These are phyloP conservation scores for Drosophila sp. DNA, from an alignment of 1,140 invertebrate genomes.

Conservation along the genomic window DNA sequence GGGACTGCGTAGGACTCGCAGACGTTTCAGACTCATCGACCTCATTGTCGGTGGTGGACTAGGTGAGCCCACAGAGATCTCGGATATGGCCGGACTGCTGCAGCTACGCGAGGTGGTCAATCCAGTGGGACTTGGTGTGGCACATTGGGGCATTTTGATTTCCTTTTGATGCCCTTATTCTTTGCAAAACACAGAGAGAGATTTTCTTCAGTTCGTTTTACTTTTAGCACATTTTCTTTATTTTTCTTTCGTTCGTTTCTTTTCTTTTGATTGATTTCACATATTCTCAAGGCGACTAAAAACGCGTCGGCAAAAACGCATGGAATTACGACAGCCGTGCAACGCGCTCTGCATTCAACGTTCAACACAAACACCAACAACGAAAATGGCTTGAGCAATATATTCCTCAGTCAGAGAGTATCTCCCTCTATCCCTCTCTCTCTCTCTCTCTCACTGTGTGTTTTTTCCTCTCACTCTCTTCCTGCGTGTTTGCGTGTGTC, in stretches of 20 bases:
- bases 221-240: slow-evolving; percentile 29
- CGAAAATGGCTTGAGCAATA: slow-evolving; percentile 46
- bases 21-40: slow-evolving; percentile 86
- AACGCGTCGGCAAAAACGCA: slow-evolving; percentile 73
- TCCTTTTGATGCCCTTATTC: neutral
- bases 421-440: slow-evolving; percentile 14
- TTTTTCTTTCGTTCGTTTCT: neutral
- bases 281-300: slow-evolving; percentile 39
- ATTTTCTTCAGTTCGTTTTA: neutral
- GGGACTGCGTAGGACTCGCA: slow-evolving; percentile 66
- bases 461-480: slow-evolving; percentile 15
- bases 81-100: slow-evolving; percentile 75
- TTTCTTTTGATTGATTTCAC: neutral
- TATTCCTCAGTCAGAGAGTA: slow-evolving; percentile 7
- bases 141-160: slow-evolving; percentile 58
- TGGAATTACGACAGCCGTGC: slow-evolving; percentile 40
- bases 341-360: slow-evolving; percentile 65
- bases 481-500: neutral
- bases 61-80: slow-evolving; percentile 79
- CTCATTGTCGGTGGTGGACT: slow-evolving; percentile 63
- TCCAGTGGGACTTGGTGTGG: slow-evolving; percentile 56
- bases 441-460: neutral
- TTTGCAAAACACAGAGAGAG: neutral
- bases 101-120: slow-evolving; percentile 38
- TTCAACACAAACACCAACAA: slow-evolving; percentile 71